A percentile compares a stretch with the other conserved stretches of the same genome.
Evolutionary conservation across 2,797 vertebrate species (phyloP).

Genomic region (Pipistrellus kuhlii): DNA sequence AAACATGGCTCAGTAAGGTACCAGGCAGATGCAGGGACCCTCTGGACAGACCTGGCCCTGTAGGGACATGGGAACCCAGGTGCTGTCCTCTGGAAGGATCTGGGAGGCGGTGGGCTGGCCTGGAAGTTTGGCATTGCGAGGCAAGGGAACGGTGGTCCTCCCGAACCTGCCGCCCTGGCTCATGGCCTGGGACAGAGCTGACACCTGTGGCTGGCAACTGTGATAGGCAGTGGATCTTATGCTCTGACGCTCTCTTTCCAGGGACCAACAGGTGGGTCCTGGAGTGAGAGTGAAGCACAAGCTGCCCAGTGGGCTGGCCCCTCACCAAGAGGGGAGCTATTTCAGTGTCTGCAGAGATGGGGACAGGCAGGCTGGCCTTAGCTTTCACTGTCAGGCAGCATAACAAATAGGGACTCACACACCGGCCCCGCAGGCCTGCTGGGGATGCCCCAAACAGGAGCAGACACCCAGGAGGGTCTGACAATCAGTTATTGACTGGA

Average conservation of each 20-base stretch:
- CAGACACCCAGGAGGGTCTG: not conserved
- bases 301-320: not conserved
- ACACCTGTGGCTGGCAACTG: not conserved
- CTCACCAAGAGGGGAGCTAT: conserved; percentile 6
- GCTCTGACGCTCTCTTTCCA: not conserved
- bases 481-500: not conserved
- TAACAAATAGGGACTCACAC: not conserved
- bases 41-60: not conserved
- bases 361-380: not conserved
- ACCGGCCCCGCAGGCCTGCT: not conserved
- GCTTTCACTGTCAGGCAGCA: conserved; percentile 31
- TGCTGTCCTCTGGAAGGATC: not conserved
- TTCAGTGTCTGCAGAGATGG: not conserved
- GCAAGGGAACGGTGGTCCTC: not conserved
- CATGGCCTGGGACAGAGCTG: not conserved
- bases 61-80: not conserved
- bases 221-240: not conserved
- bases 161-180: not conserved
- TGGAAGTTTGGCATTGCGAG: not conserved
- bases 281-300: not conserved
- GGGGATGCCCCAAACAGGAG: rapidly evolving
- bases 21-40: not conserved
- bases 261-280: not conserved
- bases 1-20: not conserved
- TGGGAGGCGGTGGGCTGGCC: not conserved